phyloP scores from a whole-genome alignment of 2,888 invertebrate species.

The Byasa hedistus region DNA sequence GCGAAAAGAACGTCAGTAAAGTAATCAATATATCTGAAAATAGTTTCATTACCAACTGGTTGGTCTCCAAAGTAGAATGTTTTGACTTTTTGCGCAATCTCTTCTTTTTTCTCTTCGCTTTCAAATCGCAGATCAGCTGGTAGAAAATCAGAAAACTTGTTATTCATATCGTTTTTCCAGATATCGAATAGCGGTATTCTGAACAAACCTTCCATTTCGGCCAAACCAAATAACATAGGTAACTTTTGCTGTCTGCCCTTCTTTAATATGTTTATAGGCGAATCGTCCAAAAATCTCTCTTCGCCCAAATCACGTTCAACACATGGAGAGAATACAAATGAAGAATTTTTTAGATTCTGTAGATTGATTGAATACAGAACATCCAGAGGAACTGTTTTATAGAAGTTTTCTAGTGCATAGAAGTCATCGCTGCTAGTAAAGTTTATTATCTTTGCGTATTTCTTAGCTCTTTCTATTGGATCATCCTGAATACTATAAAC shows the following conservation, averaged over 20 bases:
- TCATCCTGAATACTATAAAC: slow-evolving; percentile 47
- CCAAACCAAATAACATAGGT: slow-evolving; percentile 50
- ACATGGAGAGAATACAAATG: slow-evolving; percentile 42
- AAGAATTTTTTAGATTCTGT: slow-evolving; percentile 35
- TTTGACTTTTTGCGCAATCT: slow-evolving; percentile 43
- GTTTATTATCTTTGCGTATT: slow-evolving; percentile 44
- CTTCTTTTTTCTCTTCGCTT: slow-evolving; percentile 42
- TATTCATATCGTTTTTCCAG: slow-evolving; percentile 49
- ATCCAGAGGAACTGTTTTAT: slow-evolving; percentile 44
- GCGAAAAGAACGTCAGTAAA: slow-evolving; percentile 57
- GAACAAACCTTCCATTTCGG: slow-evolving; percentile 46
- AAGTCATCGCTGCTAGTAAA: slow-evolving; percentile 44
- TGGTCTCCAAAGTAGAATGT: slow-evolving; percentile 45
- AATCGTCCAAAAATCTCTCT: slow-evolving; percentile 46
- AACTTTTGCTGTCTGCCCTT: slow-evolving; percentile 45
- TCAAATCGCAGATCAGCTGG: slow-evolving; percentile 52
- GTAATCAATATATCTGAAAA: slow-evolving; percentile 47
- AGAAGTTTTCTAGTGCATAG: slow-evolving; percentile 50
- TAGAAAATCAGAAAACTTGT: slow-evolving; percentile 51
- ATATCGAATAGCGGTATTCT: slow-evolving; percentile 36
- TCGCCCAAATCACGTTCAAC: slow-evolving; percentile 43
- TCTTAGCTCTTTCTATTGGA: slow-evolving; percentile 50
- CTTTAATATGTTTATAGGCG: slow-evolving; percentile 47
- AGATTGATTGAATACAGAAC: slow-evolving; percentile 36
- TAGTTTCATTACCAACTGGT: slow-evolving; percentile 38